Conservation (phyloP, 2,113 vertebrate genomes). For the Genyomyrus donnyi region DNA sequence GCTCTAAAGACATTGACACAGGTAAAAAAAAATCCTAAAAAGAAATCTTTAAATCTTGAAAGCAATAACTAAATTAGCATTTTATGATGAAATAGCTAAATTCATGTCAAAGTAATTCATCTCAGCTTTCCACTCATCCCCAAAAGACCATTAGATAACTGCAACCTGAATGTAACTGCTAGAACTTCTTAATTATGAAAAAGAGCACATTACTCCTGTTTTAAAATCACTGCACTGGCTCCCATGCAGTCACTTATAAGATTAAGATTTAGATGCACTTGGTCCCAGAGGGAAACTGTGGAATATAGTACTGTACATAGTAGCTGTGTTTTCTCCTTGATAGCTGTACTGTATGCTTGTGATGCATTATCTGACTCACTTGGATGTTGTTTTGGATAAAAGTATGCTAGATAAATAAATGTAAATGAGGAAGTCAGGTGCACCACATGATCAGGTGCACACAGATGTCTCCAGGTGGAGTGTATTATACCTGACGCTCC, state of each 20-base stretch:
- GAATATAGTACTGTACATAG: background rate
- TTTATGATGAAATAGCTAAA: background rate
- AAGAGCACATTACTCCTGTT: background rate
- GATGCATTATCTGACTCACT: background rate
- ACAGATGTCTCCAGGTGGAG: background rate
- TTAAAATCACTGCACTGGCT: background rate
- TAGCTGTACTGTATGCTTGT: background rate
- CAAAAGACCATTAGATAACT: background rate
- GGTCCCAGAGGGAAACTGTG: background rate
- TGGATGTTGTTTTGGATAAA: background rate
- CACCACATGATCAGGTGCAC: no score
- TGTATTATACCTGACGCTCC: background rate
- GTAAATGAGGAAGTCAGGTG: background rate
- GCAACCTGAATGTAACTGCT: background rate
- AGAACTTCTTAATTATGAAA: background rate
- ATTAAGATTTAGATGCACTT: background rate
- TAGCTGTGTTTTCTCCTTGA: background rate
- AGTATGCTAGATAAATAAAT: background rate
- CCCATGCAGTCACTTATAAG: background rate
- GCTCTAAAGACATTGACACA: background rate
- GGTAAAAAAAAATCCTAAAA: background rate
- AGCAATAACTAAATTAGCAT: background rate
- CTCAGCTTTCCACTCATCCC: background rate
- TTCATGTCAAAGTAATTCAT: background rate
- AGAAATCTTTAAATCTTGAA: background rate